Base-by-base conservation (phyloP, 1,140 invertebrate species). In the Habropoda laboriosa region DNA sequence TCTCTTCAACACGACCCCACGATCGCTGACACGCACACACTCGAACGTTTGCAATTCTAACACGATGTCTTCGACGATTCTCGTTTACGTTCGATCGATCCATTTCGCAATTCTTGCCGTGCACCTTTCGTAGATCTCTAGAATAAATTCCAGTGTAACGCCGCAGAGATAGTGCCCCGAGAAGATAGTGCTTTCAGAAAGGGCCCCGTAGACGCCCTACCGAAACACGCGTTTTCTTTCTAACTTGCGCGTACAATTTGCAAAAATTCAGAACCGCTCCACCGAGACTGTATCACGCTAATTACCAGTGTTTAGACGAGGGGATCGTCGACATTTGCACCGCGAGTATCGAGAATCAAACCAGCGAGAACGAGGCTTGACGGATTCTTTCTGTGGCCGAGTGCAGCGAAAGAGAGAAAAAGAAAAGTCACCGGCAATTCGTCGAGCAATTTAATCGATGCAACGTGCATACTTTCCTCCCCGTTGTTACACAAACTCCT, bases 391-490 rank as follows among this genome's bases (percentile, higher is more conserved):
- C 55, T 60, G 32, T 16, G 45, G 70, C 45, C n/a, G 21, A 45
- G 60, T 55, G 55, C 51, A n/a, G 60, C 49, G 30, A 63, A 30
- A n/a, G n/a, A n/a, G n/a, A n/a, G n/a, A n/a, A n/a, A n/a, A n/a
- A n/a, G n/a, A n/a, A n/a, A n/a, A n/a, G n/a, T 55, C 49, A 47
- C 51, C 61, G 74, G 55, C 55, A 64, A 57, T 70, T 80, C 27
- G 30, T 45, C 27, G 32, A n/a, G n/a, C n/a, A n/a, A n/a, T n/a
- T n/a, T n/a, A n/a, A n/a, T n/a, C n/a, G n/a, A n/a, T n/a, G n/a
- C n/a, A n/a, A n/a, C n/a, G n/a, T n/a, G 51, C 57, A 40, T 74
- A 63, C 45, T 74, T 66, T 61, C 30, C 57, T 42, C 32, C 30
- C 47, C n/a, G 49, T 40, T 24, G 18, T 30, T n/a, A n/a, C n/a